These are phyloP conservation scores for Catocala nupta DNA, from an alignment of 2,888 invertebrate species.

Conservation along the genomic window DNA sequence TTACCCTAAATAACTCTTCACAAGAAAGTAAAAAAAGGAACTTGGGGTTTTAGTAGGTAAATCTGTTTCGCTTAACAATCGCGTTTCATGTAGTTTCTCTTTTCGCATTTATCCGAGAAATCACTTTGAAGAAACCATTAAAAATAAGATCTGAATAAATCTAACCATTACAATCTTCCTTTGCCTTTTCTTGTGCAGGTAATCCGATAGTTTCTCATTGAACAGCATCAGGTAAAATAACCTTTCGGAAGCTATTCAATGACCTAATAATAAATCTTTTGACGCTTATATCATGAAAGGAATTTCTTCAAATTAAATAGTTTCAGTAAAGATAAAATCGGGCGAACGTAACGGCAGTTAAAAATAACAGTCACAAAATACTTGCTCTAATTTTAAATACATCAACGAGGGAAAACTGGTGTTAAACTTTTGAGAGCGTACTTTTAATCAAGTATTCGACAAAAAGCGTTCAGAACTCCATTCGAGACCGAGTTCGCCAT, in stretches of 20 bases:
- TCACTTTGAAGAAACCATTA: background rate
- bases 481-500: constrained; percentile 48
- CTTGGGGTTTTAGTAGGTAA: constrained; percentile 11
- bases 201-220: constrained; percentile 21
- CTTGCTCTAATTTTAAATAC: constrained; percentile 15
- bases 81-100: background rate
- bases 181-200: constrained; percentile 23
- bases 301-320: background rate
- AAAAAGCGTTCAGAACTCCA: constrained; percentile 55
- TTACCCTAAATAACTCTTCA: constrained; percentile 6
- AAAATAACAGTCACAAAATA: constrained; percentile 10
- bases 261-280: constrained; percentile 23
- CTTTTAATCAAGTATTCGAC: constrained; percentile 45
- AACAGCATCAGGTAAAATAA: constrained; percentile 32
- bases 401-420: constrained; percentile 30
- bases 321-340: constrained; percentile 2
- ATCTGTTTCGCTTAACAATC: background rate
- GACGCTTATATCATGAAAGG: constrained; percentile 17
- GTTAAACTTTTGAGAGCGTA: constrained; percentile 37
- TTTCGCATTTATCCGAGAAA: background rate
- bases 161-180: background rate
- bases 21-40: background rate
- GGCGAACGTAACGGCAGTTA: background rate
- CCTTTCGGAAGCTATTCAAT: constrained; percentile 10
- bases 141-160: constrained; percentile 1